phyloP scores from a whole-genome alignment of 2,797 vertebrate species.

The Streptopelia turtur region DNA sequence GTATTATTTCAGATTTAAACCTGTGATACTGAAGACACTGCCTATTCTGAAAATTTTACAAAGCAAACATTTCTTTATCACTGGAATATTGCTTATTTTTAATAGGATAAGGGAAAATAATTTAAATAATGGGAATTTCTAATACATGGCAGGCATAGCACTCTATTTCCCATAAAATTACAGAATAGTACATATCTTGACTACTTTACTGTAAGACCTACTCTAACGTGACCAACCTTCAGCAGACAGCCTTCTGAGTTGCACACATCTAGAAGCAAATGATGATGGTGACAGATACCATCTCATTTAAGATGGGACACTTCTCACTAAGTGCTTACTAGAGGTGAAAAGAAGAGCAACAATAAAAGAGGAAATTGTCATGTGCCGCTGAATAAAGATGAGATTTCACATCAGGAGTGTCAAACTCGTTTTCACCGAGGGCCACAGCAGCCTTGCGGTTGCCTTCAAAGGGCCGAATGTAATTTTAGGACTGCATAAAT shows the following conservation, averaged over 20 bases:
- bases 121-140: background rate
- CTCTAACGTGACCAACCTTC: background rate
- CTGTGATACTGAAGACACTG: background rate
- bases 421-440: no score
- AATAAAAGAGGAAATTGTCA: background rate
- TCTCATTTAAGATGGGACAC: background rate
- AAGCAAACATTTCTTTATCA: background rate
- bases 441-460: no score
- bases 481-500: no score
- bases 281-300: background rate
- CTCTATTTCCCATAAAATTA: background rate
- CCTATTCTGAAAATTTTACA: background rate
- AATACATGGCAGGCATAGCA: background rate
- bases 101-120: background rate
- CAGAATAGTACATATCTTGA: background rate
- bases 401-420: background rate
- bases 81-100: background rate
- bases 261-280: background rate
- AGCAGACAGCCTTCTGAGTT: background rate
- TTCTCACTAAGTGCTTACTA: background rate
- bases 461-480: no score
- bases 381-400: fast-evolving
- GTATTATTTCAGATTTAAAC: background rate
- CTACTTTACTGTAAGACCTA: background rate
- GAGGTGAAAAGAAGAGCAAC: background rate